phyloP scores from a whole-genome alignment of 2,888 invertebrate genomes.

The Drosophila prostipennis region DNA sequence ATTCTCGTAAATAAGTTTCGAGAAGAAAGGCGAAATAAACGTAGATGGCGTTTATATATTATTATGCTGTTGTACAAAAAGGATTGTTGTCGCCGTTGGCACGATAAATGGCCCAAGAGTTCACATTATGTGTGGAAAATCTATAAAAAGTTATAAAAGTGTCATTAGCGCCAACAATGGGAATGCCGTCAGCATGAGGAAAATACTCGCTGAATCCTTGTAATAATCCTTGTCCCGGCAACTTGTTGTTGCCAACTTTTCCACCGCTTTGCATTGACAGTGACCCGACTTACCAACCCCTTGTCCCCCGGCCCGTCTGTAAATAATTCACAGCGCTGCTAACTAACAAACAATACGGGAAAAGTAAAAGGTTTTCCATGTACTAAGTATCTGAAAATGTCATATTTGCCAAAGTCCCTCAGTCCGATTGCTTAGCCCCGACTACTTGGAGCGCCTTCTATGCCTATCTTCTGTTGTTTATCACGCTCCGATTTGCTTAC shows the following conservation, averaged over 20 bases:
- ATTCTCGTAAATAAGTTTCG: slow-evolving; percentile 72
- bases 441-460: slow-evolving; percentile 21
- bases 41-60: slow-evolving; percentile 36
- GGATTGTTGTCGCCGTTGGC: slow-evolving; percentile 67
- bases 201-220: slow-evolving; percentile 40
- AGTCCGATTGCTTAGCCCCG: slow-evolving; percentile 1
- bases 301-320: background rate
- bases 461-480: slow-evolving; percentile 40
- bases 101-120: slow-evolving; percentile 72
- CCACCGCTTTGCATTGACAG: slow-evolving; percentile 30
- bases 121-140: slow-evolving; percentile 78
- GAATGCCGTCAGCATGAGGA: slow-evolving; percentile 26
- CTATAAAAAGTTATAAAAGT: slow-evolving; percentile 80
- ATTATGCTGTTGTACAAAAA: slow-evolving; percentile 57
- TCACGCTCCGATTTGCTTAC: slow-evolving; percentile 26
- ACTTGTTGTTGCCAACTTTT: slow-evolving; percentile 37
- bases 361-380: slow-evolving; percentile 54
- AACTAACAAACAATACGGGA: slow-evolving; percentile 32
- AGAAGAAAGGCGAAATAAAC: slow-evolving; percentile 52
- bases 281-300: slow-evolving; percentile 25
- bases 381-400: slow-evolving; percentile 35
- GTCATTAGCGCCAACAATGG: slow-evolving; percentile 73
- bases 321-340: slow-evolving; percentile 25
- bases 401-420: slow-evolving; percentile 25
- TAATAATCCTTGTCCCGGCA: slow-evolving; percentile 46